phyloP scores from a whole-genome alignment of 2,113 vertebrate genomes.

The Tupaia chinensis region DNA sequence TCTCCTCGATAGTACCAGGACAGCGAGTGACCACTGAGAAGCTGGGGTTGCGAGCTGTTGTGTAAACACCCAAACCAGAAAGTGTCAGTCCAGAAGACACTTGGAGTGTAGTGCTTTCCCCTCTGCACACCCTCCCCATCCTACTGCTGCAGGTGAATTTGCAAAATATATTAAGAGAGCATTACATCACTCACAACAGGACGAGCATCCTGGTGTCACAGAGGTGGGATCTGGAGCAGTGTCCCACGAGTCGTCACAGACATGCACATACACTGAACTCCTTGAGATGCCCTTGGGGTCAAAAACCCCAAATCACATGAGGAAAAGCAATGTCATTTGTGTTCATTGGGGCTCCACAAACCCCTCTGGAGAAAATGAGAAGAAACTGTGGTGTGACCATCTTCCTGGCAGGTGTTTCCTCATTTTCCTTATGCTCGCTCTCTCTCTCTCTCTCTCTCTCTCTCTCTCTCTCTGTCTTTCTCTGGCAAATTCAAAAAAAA shows the following conservation, averaged over 20 bases:
- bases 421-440: too few relatives aligned
- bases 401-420: too few relatives aligned
- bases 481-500: too few relatives aligned
- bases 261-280: background rate
- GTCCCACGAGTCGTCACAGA: rapidly evolving
- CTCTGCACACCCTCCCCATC: rapidly evolving
- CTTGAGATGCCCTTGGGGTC: background rate
- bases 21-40: too few relatives aligned
- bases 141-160: rapidly evolving
- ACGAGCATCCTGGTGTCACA: background rate
- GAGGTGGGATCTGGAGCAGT: rapidly evolving
- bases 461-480: too few relatives aligned
- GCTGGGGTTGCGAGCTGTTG: too few relatives aligned
- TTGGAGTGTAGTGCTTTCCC: rapidly evolving
- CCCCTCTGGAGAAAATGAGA: too few relatives aligned
- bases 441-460: too few relatives aligned
- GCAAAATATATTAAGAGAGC: rapidly evolving
- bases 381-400: too few relatives aligned
- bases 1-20: rapidly evolving
- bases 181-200: rapidly evolving
- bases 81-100: background rate
- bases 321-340: rapidly evolving
- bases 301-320: rapidly evolving
- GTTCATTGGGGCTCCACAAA: background rate
- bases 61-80: background rate